Evolutionary conservation across 2,888 invertebrate species (phyloP), one percentile per base, ranked within the genome.

Genomic region (Drosophila suboccidentalis): DNA sequence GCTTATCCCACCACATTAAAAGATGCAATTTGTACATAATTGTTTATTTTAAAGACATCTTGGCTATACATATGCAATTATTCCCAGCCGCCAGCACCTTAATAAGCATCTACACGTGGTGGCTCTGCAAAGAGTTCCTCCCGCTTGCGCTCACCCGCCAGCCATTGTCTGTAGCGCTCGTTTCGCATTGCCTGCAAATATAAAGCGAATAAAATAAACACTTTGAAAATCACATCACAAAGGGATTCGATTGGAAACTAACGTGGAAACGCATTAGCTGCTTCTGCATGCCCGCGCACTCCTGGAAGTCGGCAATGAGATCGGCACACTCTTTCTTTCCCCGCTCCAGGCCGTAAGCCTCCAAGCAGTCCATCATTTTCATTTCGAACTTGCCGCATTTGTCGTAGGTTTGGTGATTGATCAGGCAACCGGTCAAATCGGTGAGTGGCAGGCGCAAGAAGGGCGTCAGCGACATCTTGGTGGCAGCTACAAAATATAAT

Each of bases 341-440:
- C 43, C 94, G 93, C n/a, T 95, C 94, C 10, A 95, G 82, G 1
- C 97, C 97, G 78, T 97, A 97, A 3, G 96, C 97, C 89, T 97
- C 97, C 51, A 97, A 89, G 86, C 97, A 97, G 77, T 97, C 96
- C 93, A 96, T 94, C 87, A 95, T 94, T 34, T 94, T 94, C 90
- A 95, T 93, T 92, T 97, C 97, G 78, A 96, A 93, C 64, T 94
- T 93, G 38, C 94, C 95, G 89, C 97, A 97, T 26, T 92, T 90
- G 22, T 95, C 95, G 83, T 94, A 93, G 87, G 94, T 93, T 91
- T 96, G 96, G 80, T 95, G 95, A 68, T 94, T 95, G 29, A 95
- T 86, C 64, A 96, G 58, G 19, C 94, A 93, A 73, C 95, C 95
- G 38, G 95, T 95, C 55, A 96, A 86, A 91, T 97, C 97, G 5